These are phyloP conservation scores for Fratercula arctica DNA, from an alignment of 2,797 vertebrate species.

Conservation along the genomic window DNA sequence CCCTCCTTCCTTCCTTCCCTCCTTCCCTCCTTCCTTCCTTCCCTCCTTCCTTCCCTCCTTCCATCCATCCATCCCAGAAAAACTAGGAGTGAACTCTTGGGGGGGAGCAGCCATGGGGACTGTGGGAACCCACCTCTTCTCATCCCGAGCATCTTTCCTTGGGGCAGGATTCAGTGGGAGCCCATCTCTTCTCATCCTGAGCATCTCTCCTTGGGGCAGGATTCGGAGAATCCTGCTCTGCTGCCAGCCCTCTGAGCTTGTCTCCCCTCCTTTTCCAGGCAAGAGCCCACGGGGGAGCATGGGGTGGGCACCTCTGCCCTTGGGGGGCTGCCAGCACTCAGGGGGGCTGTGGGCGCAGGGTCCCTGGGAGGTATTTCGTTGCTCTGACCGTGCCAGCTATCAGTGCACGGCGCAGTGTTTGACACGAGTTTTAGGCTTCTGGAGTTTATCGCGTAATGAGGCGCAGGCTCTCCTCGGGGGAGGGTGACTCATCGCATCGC, in stretches of 20 bases:
- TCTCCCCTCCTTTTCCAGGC: accelerated
- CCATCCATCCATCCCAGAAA: background rate
- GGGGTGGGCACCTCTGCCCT: background rate
- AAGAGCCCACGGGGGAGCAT: too few relatives aligned
- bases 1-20: too few relatives aligned
- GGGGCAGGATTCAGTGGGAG: background rate
- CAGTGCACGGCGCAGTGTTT: background rate
- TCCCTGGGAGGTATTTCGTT: accelerated
- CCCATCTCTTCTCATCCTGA: background rate
- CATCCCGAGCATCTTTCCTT: too few relatives aligned
- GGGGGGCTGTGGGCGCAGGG: accelerated
- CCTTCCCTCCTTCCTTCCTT: background rate
- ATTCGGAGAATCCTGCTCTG: accelerated
- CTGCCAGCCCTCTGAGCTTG: accelerated
- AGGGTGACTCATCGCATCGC: background rate
- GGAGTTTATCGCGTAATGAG: conserved; percentile 28
- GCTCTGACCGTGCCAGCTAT: background rate
- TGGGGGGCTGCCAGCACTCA: accelerated
- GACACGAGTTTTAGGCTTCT: background rate
- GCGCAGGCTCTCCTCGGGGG: conserved; percentile 9
- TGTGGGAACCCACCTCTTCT: background rate
- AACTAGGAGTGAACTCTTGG: background rate
- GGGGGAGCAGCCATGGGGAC: accelerated
- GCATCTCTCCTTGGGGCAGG: accelerated
- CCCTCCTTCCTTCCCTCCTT: too few relatives aligned